phyloP scores from a whole-genome alignment of 2,797 vertebrate species.

The Diglossa cyanea region DNA sequence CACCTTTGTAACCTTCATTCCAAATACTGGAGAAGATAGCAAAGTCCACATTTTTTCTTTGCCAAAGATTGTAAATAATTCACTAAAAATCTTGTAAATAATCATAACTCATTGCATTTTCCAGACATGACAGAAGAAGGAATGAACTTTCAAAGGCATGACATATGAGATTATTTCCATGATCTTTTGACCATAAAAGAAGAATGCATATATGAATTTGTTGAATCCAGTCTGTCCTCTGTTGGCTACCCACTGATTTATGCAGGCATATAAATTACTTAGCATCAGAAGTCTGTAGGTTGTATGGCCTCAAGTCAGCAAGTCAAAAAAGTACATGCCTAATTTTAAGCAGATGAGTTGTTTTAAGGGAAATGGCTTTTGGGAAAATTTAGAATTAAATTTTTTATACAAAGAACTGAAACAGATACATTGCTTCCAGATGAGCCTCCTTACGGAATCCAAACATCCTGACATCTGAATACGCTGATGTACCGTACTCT shows the following conservation, averaged over 20 bases:
- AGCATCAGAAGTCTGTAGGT: background rate
- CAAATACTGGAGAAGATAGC: background rate
- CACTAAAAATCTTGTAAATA: background rate
- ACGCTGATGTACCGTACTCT: background rate
- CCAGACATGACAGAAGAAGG: background rate
- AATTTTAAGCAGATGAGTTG: constrained; percentile 58
- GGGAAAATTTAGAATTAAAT: constrained; percentile 28
- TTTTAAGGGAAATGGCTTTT: background rate
- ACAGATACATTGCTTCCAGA: constrained; percentile 40
- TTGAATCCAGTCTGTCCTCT: constrained; percentile 1
- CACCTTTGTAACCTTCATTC: background rate
- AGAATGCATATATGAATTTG: background rate
- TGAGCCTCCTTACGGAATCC: background rate
- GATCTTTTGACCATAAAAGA: constrained; percentile 32
- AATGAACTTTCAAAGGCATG: constrained; percentile 4
- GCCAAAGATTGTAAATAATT: background rate
- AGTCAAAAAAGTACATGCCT: constrained; percentile 32
- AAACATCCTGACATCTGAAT: background rate
- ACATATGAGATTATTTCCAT: constrained; percentile 3
- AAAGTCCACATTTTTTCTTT: background rate
- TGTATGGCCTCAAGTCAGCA: constrained; percentile 17
- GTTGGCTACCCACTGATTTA: constrained; percentile 6
- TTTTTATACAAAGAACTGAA: background rate
- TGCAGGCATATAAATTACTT: constrained; percentile 18
- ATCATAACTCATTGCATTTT: constrained; percentile 4